Evolutionary conservation across 2,888 invertebrate species (phyloP).

Genomic region (Lissocephala sabroskyi): DNA sequence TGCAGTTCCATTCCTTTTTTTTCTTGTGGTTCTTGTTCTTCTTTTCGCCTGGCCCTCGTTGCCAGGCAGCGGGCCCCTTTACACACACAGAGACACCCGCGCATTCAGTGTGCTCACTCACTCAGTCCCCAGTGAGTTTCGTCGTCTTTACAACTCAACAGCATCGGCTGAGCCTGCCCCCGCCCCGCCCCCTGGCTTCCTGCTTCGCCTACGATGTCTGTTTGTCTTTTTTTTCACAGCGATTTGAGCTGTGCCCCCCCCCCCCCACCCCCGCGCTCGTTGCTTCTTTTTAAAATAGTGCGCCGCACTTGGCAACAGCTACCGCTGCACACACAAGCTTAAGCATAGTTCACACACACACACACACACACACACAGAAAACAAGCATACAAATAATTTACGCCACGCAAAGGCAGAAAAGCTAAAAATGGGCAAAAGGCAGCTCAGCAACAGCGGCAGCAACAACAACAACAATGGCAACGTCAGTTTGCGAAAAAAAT

Average conservation of each 20-base stretch:
- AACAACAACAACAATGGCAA: constrained; percentile 2
- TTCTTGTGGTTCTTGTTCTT: constrained; percentile 8
- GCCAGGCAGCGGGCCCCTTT: not conserved
- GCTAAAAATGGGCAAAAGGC: constrained; percentile 47
- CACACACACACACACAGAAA: too few species aligned
- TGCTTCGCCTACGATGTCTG: too few species aligned
- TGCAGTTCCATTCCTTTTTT: not conserved
- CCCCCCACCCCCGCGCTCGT: not conserved
- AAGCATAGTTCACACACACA: constrained; percentile 40
- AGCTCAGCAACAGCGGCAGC: constrained; percentile 25
- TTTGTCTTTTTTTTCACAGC: constrained; percentile 43
- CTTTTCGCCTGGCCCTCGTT: constrained; percentile 10
- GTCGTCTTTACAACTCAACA: constrained; percentile 43
- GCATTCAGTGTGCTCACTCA: too few species aligned
- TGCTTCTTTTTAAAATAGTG: constrained; percentile 20
- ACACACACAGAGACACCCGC: too few species aligned
- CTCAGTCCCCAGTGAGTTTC: too few species aligned
- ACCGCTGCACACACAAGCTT: constrained; percentile 33
- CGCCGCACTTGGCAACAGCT: constrained; percentile 23
- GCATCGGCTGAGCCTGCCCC: constrained; percentile 6
- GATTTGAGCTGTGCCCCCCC: too few species aligned
- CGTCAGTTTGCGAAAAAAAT: not conserved
- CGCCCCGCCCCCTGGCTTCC: not conserved
- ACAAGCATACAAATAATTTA: constrained; percentile 66
- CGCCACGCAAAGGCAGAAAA: constrained; percentile 53